Evolutionary conservation across 2,888 invertebrate genomes (phyloP).

Genomic region (Ophion slaviceki): DNA sequence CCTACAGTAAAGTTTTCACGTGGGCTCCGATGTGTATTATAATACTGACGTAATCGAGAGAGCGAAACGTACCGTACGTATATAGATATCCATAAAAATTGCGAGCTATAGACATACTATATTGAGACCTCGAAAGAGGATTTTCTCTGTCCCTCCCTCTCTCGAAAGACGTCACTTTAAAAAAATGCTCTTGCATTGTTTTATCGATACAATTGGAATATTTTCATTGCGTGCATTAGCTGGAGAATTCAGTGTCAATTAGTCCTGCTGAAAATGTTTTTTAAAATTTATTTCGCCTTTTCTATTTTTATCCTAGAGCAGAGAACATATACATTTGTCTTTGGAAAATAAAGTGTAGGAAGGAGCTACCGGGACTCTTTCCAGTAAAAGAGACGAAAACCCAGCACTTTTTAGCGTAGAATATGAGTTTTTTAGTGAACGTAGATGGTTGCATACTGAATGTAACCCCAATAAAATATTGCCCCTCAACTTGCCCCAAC

Average conservation of each 20-base stretch:
- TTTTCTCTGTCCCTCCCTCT: constrained; percentile 18
- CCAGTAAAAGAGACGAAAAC: too few species aligned
- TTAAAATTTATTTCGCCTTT: neutral
- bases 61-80: constrained; percentile 42
- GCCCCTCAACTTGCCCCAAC: too few species aligned
- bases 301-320: neutral
- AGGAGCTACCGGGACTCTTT: too few species aligned
- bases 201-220: neutral
- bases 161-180: neutral
- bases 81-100: constrained; percentile 49
- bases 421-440: too few species aligned
- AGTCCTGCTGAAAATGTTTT: too few species aligned
- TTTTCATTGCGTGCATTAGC: neutral
- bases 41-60: constrained; percentile 61
- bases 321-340: neutral
- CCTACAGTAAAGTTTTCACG: constrained; percentile 56
- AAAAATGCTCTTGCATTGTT: neutral
- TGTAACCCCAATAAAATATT: too few species aligned
- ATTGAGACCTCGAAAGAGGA: constrained; percentile 49
- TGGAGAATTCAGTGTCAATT: neutral
- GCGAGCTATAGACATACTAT: constrained; percentile 41
- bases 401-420: too few species aligned
- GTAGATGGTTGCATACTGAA: too few species aligned
- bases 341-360: neutral
- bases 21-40: constrained; percentile 53